Evolutionary conservation across 2,797 vertebrate genomes (phyloP), one percentile per base, ranked within the genome.

Genomic region (Fistularia tabacaria): DNA sequence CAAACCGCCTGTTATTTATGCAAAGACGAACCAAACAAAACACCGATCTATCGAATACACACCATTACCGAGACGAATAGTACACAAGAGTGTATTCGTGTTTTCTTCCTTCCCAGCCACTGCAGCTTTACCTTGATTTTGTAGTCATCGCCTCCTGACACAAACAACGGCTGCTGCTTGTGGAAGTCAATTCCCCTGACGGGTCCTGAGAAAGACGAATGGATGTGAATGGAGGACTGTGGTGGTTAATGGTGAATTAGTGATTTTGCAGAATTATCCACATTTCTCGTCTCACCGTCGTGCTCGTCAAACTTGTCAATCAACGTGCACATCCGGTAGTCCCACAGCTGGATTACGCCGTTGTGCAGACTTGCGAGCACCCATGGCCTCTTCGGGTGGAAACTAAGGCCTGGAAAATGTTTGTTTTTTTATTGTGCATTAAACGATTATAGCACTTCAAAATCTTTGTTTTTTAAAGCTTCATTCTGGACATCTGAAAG

Each of bases 291-390:
- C 79, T 87, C 51, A 98, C 96, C 96, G 8, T 99, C 96, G 3
- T 99, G 96, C 69, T 99, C 96, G 9, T 99, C 96, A 49, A 98
- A 99, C 63, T 99, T 99, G 81, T 99, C 96, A 39, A 99, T 98
- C 9, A 99, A 90, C 0, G 96, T 99, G 62, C 96, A 98, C 96
- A 99, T 97, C 9, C 96, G 92, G 9, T 98, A 98, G 60, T 99
- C 96, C 96, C 96, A 98, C 57, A 99, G 89, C 86, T 99, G 96
- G 81, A 99, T 98, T 48, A 98, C 94, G 0, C 96, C 96, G 60
- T 97, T 99, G 87, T 98, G 96, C 53, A 99, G 86, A 81, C 96
- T 99, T 15, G 94, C 94, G 14, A 99, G 91, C 73, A 99, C 94
- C 96, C 96, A 99, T 1, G 96, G 96, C 44, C 96, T 84, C 85